These are phyloP conservation scores for Blennius ocellaris DNA, from an alignment of 2,113 vertebrate genomes.

Conservation along the genomic window DNA sequence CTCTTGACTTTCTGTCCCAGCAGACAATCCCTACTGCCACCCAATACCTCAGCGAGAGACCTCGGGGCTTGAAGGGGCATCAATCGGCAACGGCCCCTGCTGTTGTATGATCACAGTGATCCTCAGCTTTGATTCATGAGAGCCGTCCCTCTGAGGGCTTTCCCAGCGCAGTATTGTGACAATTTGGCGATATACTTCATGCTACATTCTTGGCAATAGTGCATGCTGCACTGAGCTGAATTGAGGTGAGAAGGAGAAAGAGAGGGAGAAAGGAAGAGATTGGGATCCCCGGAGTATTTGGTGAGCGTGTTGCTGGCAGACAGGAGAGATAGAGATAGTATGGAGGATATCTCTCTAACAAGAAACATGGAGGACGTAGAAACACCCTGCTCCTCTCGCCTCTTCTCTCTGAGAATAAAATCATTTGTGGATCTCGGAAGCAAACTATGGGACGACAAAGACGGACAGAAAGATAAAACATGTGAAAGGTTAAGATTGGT, in stretches of 20 bases:
- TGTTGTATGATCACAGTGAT: conserved; percentile 26
- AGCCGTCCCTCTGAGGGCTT: conserved; percentile 18
- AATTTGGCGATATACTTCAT: conserved; percentile 50
- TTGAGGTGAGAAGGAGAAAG: conserved; percentile 20
- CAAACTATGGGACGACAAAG: neutral
- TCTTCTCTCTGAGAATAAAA: conserved; percentile 18
- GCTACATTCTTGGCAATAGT: conserved; percentile 34
- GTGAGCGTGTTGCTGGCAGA: conserved; percentile 19
- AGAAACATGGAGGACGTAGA: conserved; percentile 30
- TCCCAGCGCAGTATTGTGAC: conserved; percentile 40
- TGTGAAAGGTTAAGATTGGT: conserved; percentile 46
- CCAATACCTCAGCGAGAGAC: conserved; percentile 31
- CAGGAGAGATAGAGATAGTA: conserved; percentile 37
- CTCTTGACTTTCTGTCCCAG: conserved; percentile 27
- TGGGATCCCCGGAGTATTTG: conserved; percentile 36
- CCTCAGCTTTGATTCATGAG: conserved; percentile 48
- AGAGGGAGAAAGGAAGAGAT: conserved; percentile 24
- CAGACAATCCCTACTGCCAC: conserved; percentile 27
- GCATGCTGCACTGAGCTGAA: conserved; percentile 27
- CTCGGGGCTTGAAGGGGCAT: conserved; percentile 33
- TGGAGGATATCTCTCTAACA: conserved; percentile 35
- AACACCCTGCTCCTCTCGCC: conserved; percentile 17
- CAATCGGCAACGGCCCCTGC: conserved; percentile 28
- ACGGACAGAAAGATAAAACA: conserved; percentile 44
- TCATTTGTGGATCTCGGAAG: conserved; percentile 26